Evolutionary conservation across 1,140 invertebrate species (phyloP), one percentile per base, ranked within the genome.

Genomic region (Battus philenor): DNA sequence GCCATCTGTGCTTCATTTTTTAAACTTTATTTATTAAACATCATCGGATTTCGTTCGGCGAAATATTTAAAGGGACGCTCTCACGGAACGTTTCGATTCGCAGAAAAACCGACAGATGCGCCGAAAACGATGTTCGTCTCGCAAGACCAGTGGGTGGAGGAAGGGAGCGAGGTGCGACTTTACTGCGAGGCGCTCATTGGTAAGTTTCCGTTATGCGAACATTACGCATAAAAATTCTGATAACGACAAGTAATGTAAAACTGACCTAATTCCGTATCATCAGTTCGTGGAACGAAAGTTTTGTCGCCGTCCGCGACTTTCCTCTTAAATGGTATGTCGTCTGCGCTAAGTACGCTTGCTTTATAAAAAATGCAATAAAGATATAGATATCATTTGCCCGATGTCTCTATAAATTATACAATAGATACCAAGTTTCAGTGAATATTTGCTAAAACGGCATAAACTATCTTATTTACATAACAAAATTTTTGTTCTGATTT

Each of bases 121-220:
- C 89, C 88, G 17, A 78, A 84, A 78, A 84, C 84, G 30, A 90
- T 89, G 55, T 90, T 87, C 70, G 79, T 87, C 22, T 88, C 88
- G 8, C 66, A 78, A 50, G 81, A 89, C 63, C 81, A 86, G 63
- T 82, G 85, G 77, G 77, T 86, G 34, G 78, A 81, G 26, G 74
- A 90, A 26, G 91, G 90, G 4, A 87, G 87, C 33, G 73, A 85
- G 5, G 84, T 90, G 6, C 86, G 92, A 49, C 79, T 93, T 13
- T 93, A 91, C 78, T 93, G 92, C 77, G 92, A 93, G 79, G 92
- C 91, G 44, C 92, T 93, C 68, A 89, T 92, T 31, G 92, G 92
- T 88, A 87, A 90, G 83, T 84, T 18, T 16, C 27, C 30, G 22
- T 44, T 41, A 20, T 22, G 32, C 1, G 11, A 29, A 48, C 31